phyloP scores from a whole-genome alignment of 2,797 vertebrate genomes.

The Babyrousa celebensis region DNA sequence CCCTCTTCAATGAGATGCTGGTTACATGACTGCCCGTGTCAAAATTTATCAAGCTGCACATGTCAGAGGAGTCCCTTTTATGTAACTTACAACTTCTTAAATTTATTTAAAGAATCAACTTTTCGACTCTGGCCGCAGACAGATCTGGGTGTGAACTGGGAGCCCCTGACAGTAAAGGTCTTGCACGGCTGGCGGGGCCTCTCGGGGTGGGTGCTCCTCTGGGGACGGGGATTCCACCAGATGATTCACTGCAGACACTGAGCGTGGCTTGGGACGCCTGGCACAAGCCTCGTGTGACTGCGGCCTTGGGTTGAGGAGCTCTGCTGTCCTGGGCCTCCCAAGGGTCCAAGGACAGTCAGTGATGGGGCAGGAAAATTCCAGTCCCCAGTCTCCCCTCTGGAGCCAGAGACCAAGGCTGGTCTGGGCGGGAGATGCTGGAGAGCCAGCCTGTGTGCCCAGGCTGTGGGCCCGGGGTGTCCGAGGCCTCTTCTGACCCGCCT shows the following conservation, averaged over 20 bases:
- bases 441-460: background rate
- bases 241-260: background rate
- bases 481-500: background rate
- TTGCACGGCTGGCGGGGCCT: too few species aligned
- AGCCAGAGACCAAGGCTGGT: background rate
- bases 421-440: background rate
- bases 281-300: background rate
- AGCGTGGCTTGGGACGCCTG: accelerated
- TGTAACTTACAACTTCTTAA: too few species aligned
- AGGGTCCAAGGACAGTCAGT: background rate
- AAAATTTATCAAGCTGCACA: too few species aligned
- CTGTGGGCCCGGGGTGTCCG: accelerated
- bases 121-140: too few species aligned
- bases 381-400: background rate
- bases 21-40: too few species aligned
- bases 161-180: too few species aligned
- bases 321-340: background rate
- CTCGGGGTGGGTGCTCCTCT: background rate
- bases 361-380: background rate
- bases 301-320: accelerated
- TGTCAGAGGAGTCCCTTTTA: too few species aligned
- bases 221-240: background rate
- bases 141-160: too few species aligned
- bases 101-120: too few species aligned
- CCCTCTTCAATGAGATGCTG: too few species aligned